Evolutionary conservation across 2,797 vertebrate genomes (phyloP), one percentile per base, ranked within the genome.

Genomic region (Todus mexicanus): DNA sequence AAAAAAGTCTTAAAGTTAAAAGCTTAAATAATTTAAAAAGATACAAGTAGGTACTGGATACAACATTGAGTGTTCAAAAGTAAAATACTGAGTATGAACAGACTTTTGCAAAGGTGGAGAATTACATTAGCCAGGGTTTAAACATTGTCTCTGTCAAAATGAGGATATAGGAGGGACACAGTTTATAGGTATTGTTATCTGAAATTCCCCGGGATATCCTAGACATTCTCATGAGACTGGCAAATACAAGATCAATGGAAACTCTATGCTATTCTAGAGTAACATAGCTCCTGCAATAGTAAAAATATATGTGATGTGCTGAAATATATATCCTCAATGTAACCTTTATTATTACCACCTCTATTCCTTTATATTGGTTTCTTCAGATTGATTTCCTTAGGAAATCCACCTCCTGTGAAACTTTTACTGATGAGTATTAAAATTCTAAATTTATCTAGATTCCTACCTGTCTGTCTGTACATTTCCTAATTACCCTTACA

Each of bases 301-400:
- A 31, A 38, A 31, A 12, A 38, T 25, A 5, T 48, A 61, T 64
- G 66, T 82, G 53, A 13, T 18, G 7, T 31, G 15, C 16, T 37
- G 17, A n/a, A 61, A 54, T 40, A n/a, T 26, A 5, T 1, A 0
- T 15, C 26, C 15, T n/a, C 6, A 20, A 2, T 20, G 6, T 18
- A 47, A 60, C 17, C 42, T 82, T 25, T 53, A 18, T 10, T 54
- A 90, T 22, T 37, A 16, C 18, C 20, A 22, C 5, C 8, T 82
- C 66, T 70, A 7, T 16, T 81, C 26, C n/a, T 65, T 72, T 57
- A 13, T 5, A 21, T 29, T 15, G 9, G 2, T 48, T 80, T 71
- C 11, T 48, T 88, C 16, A 47, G 35, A 14, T 2, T 25, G 19
- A 8, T 68, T 77, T 91, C 35, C 14, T 43, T 16, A 14, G 12